These are phyloP conservation scores for Gonioctena quinquepunctata DNA, from an alignment of 1,140 invertebrate genomes.

Conservation along the genomic window DNA sequence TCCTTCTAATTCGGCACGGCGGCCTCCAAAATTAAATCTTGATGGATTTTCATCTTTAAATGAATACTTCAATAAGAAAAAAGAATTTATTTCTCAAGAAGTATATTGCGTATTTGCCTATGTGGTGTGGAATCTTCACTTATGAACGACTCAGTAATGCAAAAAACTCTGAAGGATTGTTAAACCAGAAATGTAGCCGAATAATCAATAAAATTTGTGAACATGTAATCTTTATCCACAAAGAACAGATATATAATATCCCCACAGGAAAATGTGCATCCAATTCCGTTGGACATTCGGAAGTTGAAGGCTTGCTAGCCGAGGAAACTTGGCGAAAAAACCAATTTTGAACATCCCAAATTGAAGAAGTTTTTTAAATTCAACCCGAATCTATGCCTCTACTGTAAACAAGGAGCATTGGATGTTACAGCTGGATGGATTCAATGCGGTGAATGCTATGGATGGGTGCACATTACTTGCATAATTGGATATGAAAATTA, in stretches of 20 bases:
- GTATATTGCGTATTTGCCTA: slow-evolving; percentile 12
- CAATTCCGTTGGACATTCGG: background rate
- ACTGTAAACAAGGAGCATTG: background rate
- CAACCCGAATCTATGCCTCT: background rate
- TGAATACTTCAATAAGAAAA: background rate
- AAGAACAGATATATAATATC: background rate
- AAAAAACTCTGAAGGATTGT: background rate
- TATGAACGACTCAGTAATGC: slow-evolving; percentile 6
- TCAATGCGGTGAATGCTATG: background rate
- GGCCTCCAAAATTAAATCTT: no score
- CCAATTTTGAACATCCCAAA: background rate
- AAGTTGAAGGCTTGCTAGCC: background rate
- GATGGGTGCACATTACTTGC: background rate
- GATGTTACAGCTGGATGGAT: background rate
- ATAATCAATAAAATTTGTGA: background rate
- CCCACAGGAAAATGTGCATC: background rate
- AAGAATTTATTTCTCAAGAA: background rate
- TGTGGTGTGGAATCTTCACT: slow-evolving; percentile 7
- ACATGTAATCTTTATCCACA: slow-evolving; percentile 2
- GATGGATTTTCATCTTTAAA: background rate
- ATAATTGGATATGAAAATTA: background rate
- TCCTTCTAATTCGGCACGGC: no score
- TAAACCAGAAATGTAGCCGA: slow-evolving; percentile 9
- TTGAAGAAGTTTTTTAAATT: background rate
- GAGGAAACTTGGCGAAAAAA: slow-evolving; percentile 1